These are phyloP conservation scores for Numida meleagris DNA, from an alignment of 2,113 vertebrate species.

Conservation along the genomic window DNA sequence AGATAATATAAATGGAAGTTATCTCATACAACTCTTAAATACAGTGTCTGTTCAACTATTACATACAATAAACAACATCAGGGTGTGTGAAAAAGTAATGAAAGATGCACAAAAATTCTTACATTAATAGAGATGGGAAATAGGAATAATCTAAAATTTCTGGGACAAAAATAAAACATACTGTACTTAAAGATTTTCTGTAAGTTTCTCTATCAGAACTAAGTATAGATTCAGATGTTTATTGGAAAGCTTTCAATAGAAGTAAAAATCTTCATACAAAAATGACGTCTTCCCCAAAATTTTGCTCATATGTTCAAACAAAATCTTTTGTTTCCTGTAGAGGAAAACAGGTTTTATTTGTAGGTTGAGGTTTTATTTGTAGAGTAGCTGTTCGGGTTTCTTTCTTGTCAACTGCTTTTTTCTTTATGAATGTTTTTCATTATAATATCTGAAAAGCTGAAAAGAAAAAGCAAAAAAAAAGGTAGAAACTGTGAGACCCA, in stretches of 20 bases:
- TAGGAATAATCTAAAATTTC: not conserved
- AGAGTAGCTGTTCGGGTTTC: not conserved
- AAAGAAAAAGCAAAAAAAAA: not conserved
- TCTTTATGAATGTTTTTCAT: not conserved
- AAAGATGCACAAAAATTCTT: not conserved
- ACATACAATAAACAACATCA: not conserved
- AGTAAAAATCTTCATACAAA: not conserved
- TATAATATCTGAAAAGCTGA: not conserved
- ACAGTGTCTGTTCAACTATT: not conserved
- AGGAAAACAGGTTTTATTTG: too few species aligned
- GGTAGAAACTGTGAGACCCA: not conserved
- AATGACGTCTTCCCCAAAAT: fast-evolving
- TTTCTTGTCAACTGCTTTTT: not conserved
- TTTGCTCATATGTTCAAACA: not conserved
- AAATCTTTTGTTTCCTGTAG: not conserved
- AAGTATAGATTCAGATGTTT: not conserved
- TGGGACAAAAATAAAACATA: not conserved
- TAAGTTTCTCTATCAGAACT: not conserved
- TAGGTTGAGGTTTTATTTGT: too few species aligned
- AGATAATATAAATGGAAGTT: not conserved
- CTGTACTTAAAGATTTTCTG: not conserved
- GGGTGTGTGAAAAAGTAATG: not conserved
- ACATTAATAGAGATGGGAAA: not conserved
- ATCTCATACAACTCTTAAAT: not conserved
- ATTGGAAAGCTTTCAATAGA: not conserved